phyloP scores from a whole-genome alignment of 2,888 invertebrate genomes.

The Acrocyrtus sp. region DNA sequence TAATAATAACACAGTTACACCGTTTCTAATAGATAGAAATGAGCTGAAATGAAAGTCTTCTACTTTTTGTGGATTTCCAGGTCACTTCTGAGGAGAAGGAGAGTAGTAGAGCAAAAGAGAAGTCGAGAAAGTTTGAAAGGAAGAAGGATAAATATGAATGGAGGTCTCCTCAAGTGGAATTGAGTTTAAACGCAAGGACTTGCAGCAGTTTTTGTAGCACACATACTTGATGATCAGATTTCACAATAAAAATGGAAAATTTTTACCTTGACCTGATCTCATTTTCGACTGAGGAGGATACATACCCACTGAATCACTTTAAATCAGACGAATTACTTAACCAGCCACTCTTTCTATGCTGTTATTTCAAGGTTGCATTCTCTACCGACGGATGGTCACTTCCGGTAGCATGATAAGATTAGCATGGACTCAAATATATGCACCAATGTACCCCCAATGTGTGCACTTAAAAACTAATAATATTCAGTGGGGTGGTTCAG shows the following conservation, averaged over 20 bases:
- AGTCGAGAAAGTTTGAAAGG: conserved; percentile 5
- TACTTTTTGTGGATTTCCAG: conserved; percentile 39
- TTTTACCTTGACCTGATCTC: neutral
- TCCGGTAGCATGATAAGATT: too few species aligned
- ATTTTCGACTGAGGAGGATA: neutral
- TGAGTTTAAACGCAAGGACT: too few species aligned
- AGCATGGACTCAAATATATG: too few species aligned
- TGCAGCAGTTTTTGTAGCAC: too few species aligned
- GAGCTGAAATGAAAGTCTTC: neutral
- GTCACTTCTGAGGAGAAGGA: conserved; percentile 17
- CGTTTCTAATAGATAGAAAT: conserved; percentile 6
- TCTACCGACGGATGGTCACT: too few species aligned
- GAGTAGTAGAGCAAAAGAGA: conserved; percentile 38
- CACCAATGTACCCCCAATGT: too few species aligned
- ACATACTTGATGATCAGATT: too few species aligned
- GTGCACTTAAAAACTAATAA: too few species aligned
- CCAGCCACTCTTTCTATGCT: too few species aligned
- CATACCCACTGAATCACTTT: neutral
- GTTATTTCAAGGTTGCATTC: too few species aligned
- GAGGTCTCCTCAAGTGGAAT: neutral
- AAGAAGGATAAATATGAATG: neutral
- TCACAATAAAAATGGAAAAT: neutral
- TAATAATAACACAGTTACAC: conserved; percentile 17
- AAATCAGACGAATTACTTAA: too few species aligned
- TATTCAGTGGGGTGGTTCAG: too few species aligned